These are phyloP conservation scores for Engystomops pustulosus DNA, from an alignment of 2,113 vertebrate genomes.

Conservation along the genomic window DNA sequence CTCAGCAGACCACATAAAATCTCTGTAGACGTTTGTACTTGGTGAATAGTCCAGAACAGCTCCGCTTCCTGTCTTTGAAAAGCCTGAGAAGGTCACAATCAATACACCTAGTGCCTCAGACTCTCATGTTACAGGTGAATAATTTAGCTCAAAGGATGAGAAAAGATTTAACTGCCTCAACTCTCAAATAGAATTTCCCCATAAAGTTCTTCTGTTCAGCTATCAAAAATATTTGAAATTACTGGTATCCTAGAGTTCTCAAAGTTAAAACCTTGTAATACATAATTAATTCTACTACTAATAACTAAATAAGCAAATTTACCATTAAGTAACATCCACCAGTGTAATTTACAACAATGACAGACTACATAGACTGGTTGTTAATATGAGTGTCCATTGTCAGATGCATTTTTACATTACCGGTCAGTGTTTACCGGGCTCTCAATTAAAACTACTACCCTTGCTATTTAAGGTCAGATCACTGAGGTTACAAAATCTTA, in stretches of 20 bases:
- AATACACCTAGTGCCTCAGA: not conserved
- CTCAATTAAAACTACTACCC: not conserved
- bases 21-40: slow-evolving; percentile 11
- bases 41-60: slow-evolving; percentile 18
- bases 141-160: not conserved
- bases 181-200: not conserved
- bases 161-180: not conserved
- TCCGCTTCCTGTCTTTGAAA: slow-evolving; percentile 13
- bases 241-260: too few species aligned
- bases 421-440: not conserved
- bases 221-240: too few species aligned
- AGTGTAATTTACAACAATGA: too few species aligned
- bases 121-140: not conserved
- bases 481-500: not conserved
- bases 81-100: slow-evolving; percentile 20
- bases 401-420: not conserved
- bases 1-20: not conserved
- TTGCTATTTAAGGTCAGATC: not conserved
- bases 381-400: not conserved
- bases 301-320: too few species aligned
- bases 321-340: too few species aligned
- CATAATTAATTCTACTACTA: too few species aligned
- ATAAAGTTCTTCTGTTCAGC: not conserved
- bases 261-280: too few species aligned
- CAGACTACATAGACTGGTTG: too few species aligned